A percentile compares a stretch with the other conserved stretches of the same genome.
Evolutionary conservation across 2,888 invertebrate genomes (phyloP).

Genomic region (Spialia ferax): DNA sequence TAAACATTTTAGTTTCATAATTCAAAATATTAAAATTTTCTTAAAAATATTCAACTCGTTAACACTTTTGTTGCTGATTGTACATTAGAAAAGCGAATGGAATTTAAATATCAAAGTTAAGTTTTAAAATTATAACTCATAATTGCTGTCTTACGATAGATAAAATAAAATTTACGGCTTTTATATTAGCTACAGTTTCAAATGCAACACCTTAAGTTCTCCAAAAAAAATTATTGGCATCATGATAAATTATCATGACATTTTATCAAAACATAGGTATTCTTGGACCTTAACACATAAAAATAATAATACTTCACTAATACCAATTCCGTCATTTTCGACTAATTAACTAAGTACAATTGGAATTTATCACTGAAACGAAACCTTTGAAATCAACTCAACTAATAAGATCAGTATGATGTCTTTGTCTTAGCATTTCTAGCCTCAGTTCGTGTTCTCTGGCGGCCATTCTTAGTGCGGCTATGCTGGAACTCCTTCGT

Average conservation of each 20-base stretch:
- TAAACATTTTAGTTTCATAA: conserved; percentile 12
- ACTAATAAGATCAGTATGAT: conserved; percentile 92
- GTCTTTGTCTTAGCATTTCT: conserved; percentile 93
- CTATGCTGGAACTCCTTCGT: conserved; percentile 94
- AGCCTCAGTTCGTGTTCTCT: conserved; percentile 95
- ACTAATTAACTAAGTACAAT: conserved; percentile 8
- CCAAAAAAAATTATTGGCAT: no score
- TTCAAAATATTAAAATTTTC: conserved; percentile 28
- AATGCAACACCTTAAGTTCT: no score
- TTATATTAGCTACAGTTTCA: no score
- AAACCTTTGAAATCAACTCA: conserved; percentile 74
- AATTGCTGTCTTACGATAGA: no score
- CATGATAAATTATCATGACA: no score
- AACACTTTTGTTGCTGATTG: conserved; percentile 14
- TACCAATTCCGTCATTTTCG: conserved; percentile 13
- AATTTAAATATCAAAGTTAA: neutral
- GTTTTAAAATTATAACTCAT: no score
- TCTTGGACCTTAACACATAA: neutral
- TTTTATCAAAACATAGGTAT: neutral
- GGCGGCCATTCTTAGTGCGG: conserved; percentile 94
- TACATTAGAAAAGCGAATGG: neutral
- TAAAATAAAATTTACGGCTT: no score
- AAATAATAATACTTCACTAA: conserved; percentile 15
- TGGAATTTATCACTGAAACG: conserved; percentile 8
- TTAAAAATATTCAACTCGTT: conserved; percentile 7